phyloP scores from a whole-genome alignment of 2,888 invertebrate genomes.

The Callimorpha dominula region DNA sequence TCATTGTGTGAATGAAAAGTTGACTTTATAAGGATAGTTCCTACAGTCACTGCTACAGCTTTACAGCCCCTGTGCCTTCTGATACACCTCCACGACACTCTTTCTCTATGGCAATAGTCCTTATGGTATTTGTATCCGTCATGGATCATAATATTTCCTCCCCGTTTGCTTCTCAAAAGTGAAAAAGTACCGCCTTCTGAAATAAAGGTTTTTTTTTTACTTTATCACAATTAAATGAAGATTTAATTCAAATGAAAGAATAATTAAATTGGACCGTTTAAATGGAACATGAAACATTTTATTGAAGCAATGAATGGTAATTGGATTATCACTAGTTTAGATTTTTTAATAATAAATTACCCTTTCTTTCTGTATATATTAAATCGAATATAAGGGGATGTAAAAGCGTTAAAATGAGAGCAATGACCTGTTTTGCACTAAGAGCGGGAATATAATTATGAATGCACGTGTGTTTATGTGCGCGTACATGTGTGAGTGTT shows the following conservation, averaged over 20 bases:
- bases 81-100: slow-evolving; percentile 49
- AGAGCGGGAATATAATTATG: too few relatives aligned
- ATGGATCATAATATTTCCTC: slow-evolving; percentile 8
- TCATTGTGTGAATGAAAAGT: slow-evolving; percentile 10
- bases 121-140: slow-evolving; percentile 36
- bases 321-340: too few relatives aligned
- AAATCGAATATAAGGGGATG: too few relatives aligned
- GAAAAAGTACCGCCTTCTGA: slow-evolving; percentile 23
- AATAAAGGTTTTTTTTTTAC: slow-evolving; percentile 19
- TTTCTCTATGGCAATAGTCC: slow-evolving; percentile 43
- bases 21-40: neutral
- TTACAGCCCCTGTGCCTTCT: slow-evolving; percentile 45
- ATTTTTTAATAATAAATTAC: too few relatives aligned
- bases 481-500: too few relatives aligned
- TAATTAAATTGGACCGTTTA: neutral
- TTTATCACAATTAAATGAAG: slow-evolving; percentile 17
- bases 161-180: slow-evolving; percentile 7
- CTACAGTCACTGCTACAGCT: slow-evolving; percentile 24
- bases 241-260: neutral
- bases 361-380: too few relatives aligned
- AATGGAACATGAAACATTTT: neutral
- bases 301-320: neutral
- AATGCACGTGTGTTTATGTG: too few relatives aligned
- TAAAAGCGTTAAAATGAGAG: too few relatives aligned
- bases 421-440: too few relatives aligned